Conservation (phyloP, 2,113 vertebrate genomes). For the Phaethornis superciliosus region DNA sequence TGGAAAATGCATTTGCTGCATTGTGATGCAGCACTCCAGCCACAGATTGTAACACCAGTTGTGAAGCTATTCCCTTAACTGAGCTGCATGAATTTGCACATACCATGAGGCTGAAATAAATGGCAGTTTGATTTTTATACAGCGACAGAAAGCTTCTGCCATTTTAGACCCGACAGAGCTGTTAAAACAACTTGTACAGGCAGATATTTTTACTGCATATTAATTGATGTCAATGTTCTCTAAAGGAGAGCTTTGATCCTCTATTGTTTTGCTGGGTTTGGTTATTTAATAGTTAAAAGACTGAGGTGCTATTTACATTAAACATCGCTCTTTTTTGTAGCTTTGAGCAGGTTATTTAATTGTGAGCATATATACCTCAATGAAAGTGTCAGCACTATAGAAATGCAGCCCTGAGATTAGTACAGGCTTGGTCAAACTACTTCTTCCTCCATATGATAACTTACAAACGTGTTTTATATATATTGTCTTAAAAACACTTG, state of each 20-base stretch:
- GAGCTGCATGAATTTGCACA: constrained; percentile 81
- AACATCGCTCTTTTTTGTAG: constrained; percentile 10
- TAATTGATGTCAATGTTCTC: constrained; percentile 13
- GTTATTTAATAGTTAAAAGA: constrained; percentile 65
- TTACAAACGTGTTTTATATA: not conserved
- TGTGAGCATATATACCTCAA: constrained; percentile 47
- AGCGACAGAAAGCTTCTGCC: constrained; percentile 72
- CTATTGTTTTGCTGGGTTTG: constrained; percentile 55
- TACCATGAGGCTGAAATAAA: constrained; percentile 76
- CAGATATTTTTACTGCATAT: constrained; percentile 16
- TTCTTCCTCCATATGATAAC: constrained; percentile 32
- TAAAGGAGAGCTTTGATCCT: constrained; percentile 34
- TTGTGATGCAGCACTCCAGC: constrained; percentile 76
- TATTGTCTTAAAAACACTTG: not conserved
- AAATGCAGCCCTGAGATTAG: constrained; percentile 64
- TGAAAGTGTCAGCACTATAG: constrained; percentile 54
- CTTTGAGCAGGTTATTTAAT: constrained; percentile 67
- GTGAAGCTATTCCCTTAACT: constrained; percentile 81
- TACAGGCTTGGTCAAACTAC: constrained; percentile 53
- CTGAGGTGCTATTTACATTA: constrained; percentile 43
- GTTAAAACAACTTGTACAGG: constrained; percentile 9
- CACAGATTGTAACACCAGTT: constrained; percentile 78
- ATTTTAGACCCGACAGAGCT: constrained; percentile 67
- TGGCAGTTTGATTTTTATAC: constrained; percentile 67
- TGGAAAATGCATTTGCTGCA: constrained; percentile 87